Percentiles rank a stretch among this genome's conserved stretches.
Conservation (phyloP, 2,888 invertebrate genomes). For the Drosophila paranaensis region DNA sequence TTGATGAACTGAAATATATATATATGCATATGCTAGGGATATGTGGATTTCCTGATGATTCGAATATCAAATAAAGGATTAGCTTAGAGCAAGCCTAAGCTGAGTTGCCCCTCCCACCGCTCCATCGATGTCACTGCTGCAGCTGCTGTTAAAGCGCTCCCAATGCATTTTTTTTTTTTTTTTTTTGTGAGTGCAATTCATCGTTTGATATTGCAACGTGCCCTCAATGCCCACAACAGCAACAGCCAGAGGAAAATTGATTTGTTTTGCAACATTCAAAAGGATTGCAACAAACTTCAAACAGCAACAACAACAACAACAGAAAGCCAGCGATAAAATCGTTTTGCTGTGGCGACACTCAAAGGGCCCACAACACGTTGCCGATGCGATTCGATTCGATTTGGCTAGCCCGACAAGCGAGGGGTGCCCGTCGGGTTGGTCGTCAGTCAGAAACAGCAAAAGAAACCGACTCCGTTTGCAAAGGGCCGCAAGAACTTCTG, state of each 20-base stretch:
- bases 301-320: conserved; percentile 25
- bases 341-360: conserved; percentile 57
- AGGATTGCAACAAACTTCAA: conserved; percentile 47
- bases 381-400: conserved; percentile 28
- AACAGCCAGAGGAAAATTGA: conserved; percentile 56
- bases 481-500: conserved; percentile 10
- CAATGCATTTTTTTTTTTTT: conserved; percentile 12
- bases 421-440: neutral
- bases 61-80: neutral
- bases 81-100: neutral
- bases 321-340: conserved; percentile 18
- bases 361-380: conserved; percentile 60
- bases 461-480: conserved; percentile 17
- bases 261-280: conserved; percentile 71
- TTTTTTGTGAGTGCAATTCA: conserved; percentile 64
- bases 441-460: conserved; percentile 44
- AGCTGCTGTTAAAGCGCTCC: neutral
- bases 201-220: conserved; percentile 58
- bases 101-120: neutral
- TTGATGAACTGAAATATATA: neutral
- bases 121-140: conserved; percentile 33
- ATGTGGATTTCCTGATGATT: neutral
- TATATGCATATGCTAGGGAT: neutral
- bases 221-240: conserved; percentile 31
- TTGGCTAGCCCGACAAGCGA: conserved; percentile 33